These are phyloP conservation scores for Tachysurus fulvidraco DNA, from an alignment of 2,113 vertebrate species.

Conservation along the genomic window DNA sequence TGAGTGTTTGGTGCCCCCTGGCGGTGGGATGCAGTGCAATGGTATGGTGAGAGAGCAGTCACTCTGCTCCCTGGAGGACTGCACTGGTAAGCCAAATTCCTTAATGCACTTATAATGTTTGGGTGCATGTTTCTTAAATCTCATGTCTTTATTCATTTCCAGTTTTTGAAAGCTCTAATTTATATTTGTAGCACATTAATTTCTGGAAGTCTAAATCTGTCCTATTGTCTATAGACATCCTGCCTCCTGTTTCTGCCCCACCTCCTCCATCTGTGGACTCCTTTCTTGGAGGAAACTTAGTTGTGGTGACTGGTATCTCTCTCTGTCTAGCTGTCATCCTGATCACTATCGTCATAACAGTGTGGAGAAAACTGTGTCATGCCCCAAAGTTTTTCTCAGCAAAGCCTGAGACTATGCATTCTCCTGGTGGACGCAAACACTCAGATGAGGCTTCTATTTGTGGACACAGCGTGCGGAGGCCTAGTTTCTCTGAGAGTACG, in stretches of 20 bases:
- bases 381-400: conserved; percentile 78
- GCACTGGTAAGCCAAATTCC: conserved; percentile 74
- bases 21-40: conserved; percentile 74
- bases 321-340: conserved; percentile 88
- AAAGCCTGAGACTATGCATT: conserved; percentile 76
- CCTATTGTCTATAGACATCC: conserved; percentile 20
- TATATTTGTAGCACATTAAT: neutral
- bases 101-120: neutral
- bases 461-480: conserved; percentile 78
- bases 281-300: conserved; percentile 78
- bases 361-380: conserved; percentile 87
- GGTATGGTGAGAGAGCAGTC: conserved; percentile 83
- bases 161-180: neutral
- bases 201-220: neutral
- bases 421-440: conserved; percentile 81
- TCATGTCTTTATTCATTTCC: neutral
- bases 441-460: conserved; percentile 91
- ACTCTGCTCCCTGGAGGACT: conserved; percentile 87
- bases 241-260: conserved; percentile 58
- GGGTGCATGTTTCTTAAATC: neutral
- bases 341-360: conserved; percentile 83
- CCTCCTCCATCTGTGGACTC: conserved; percentile 39
- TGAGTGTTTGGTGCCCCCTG: conserved; percentile 79
- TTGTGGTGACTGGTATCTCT: conserved; percentile 86
- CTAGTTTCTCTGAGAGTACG: conserved; percentile 80